Evolutionary conservation across 2,113 vertebrate species (phyloP).

Genomic region (Thryonomys swinderianus): DNA sequence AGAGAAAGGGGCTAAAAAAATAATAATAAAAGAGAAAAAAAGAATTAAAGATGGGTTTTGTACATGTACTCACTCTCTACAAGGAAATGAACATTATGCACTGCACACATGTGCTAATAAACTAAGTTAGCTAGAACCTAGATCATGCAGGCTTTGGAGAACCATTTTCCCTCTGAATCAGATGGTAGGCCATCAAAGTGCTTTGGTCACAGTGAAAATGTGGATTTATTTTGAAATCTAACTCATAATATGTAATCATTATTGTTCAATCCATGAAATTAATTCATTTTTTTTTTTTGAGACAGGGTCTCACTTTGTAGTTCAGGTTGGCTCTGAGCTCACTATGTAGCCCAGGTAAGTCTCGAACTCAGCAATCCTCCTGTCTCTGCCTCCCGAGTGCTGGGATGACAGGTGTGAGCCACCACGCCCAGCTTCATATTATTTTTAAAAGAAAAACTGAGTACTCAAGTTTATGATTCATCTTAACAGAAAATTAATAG

Average conservation of each 20-base stretch:
- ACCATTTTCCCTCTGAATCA: neutral
- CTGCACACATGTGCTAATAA: neutral
- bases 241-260: neutral
- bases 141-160: neutral
- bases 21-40: neutral
- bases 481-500: neutral
- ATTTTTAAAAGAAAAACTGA: neutral
- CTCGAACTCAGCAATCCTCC: too few relatives aligned
- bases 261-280: neutral
- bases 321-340: too few relatives aligned
- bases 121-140: neutral
- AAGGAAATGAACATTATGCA: neutral
- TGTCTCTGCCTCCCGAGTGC: too few relatives aligned
- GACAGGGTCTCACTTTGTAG: too few relatives aligned
- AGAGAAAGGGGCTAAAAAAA: neutral
- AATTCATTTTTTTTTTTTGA: neutral
- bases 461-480: neutral
- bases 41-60: neutral
- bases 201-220: neutral
- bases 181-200: neutral
- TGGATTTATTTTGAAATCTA: neutral
- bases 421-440: neutral
- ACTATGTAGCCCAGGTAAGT: too few relatives aligned
- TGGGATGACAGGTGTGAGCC: too few relatives aligned
- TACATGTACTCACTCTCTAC: neutral